A percentile compares a stretch with the other conserved stretches of the same genome.
These are phyloP conservation scores for Leucoraja erinaceus DNA, from an alignment of 2,113 vertebrate species.

Conservation along the genomic window DNA sequence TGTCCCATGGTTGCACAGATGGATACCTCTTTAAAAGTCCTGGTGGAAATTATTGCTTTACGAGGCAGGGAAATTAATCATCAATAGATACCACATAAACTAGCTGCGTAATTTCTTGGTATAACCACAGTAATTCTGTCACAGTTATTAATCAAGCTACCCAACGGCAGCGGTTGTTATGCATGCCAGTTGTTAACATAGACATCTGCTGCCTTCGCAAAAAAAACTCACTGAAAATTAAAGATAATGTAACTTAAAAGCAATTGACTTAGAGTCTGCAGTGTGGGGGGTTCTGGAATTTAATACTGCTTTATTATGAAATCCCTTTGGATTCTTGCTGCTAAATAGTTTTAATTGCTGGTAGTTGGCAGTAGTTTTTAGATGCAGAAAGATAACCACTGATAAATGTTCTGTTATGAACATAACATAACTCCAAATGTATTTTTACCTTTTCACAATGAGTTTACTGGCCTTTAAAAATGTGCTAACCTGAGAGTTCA, in stretches of 20 bases:
- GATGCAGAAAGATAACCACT: not conserved
- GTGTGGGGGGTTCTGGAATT: not conserved
- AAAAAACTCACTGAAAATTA: not conserved
- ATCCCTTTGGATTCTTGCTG: not conserved
- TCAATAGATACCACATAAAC: not conserved
- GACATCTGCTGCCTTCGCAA: not conserved
- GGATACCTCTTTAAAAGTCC: not conserved
- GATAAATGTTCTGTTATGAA: not conserved
- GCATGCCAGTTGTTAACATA: conserved; percentile 7
- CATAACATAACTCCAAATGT: not conserved
- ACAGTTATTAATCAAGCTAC: not conserved
- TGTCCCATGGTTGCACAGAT: not conserved
- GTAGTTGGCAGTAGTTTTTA: not conserved
- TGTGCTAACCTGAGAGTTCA: not conserved
- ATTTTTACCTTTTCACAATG: not conserved
- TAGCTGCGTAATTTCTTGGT: not conserved
- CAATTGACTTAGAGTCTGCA: not conserved
- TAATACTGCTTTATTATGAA: not conserved
- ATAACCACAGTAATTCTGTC: not conserved
- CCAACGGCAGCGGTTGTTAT: not conserved
- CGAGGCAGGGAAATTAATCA: not conserved
- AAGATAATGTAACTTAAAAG: not conserved
- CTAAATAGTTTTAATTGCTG: not conserved
- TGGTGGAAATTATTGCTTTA: not conserved
- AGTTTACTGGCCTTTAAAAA: not conserved